These are phyloP conservation scores for Paradisaea rubra DNA, from an alignment of 2,113 vertebrate genomes.

Conservation along the genomic window DNA sequence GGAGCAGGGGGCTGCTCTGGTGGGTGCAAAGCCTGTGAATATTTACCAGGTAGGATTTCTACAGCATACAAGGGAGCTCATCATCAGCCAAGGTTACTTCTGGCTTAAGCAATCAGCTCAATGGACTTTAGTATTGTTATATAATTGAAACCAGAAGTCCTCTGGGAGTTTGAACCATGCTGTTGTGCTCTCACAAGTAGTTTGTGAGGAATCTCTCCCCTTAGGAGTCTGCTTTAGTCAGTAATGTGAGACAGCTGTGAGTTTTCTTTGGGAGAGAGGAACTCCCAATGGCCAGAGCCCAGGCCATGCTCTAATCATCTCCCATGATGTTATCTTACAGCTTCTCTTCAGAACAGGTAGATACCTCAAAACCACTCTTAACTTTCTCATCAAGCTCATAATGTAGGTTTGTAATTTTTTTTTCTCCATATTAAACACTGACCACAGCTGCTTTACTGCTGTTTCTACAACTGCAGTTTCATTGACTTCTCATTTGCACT, in stretches of 20 bases:
- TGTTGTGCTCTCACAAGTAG: not conserved
- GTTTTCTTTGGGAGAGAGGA: not conserved
- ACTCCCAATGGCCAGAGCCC: not conserved
- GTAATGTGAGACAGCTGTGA: conserved; percentile 9
- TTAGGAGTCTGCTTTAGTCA: not conserved
- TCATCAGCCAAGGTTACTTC: conserved; percentile 11
- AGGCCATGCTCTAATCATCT: not conserved
- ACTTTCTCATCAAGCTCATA: not conserved
- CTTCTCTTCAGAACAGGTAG: not conserved
- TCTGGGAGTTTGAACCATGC: not conserved
- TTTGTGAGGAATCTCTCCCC: conserved; percentile 1
- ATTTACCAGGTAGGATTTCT: conserved; percentile 6
- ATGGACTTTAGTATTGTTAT: conserved; percentile 14
- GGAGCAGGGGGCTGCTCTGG: not conserved
- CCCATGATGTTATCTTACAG: not conserved
- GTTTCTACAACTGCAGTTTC: not conserved
- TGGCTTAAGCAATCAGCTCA: conserved; percentile 7
- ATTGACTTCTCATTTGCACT: not conserved
- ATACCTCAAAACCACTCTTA: not conserved
- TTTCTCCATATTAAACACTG: not conserved
- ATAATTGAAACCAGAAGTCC: conserved; percentile 27
- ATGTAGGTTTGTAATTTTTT: not conserved
- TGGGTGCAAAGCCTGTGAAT: not conserved
- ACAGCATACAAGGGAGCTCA: not conserved
- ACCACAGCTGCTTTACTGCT: not conserved